Conservation (phyloP, 2,113 vertebrate species). For the Callorhinus ursinus region DNA sequence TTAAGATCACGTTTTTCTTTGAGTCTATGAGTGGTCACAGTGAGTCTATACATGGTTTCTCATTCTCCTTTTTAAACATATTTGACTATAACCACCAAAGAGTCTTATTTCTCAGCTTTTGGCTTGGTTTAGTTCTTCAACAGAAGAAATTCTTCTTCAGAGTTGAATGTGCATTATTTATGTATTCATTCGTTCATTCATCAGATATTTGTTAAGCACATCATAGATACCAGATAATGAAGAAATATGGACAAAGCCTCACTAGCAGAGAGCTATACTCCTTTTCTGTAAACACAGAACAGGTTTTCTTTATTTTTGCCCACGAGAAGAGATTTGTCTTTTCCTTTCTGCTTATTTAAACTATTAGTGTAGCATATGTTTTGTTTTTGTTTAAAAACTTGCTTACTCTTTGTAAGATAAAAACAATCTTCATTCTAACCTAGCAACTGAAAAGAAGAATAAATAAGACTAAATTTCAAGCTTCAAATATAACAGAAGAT, state of each 20-base stretch:
- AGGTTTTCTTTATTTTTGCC: background rate
- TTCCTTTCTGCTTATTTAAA: slow-evolving; percentile 10
- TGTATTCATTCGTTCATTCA: background rate
- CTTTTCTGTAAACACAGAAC: background rate
- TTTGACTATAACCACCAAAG: background rate
- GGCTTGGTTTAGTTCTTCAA: background rate
- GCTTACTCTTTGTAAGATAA: background rate
- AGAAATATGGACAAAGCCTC: background rate
- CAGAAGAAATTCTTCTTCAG: background rate
- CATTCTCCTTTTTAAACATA: background rate
- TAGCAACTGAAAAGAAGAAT: background rate
- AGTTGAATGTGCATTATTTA: background rate
- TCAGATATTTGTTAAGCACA: background rate
- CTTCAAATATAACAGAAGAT: slow-evolving; percentile 10
- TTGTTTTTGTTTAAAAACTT: slow-evolving; percentile 24
- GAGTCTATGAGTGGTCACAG: background rate
- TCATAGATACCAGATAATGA: background rate
- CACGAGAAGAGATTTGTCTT: background rate
- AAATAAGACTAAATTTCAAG: background rate
- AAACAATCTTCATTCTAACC: slow-evolving; percentile 1
- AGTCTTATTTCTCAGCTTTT: background rate
- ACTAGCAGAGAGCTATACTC: background rate
- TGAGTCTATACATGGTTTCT: background rate
- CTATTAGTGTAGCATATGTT: background rate
- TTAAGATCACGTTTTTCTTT: background rate